Evolutionary conservation across 2,888 invertebrate species (phyloP).

Genomic region (Pedicia rivosa): DNA sequence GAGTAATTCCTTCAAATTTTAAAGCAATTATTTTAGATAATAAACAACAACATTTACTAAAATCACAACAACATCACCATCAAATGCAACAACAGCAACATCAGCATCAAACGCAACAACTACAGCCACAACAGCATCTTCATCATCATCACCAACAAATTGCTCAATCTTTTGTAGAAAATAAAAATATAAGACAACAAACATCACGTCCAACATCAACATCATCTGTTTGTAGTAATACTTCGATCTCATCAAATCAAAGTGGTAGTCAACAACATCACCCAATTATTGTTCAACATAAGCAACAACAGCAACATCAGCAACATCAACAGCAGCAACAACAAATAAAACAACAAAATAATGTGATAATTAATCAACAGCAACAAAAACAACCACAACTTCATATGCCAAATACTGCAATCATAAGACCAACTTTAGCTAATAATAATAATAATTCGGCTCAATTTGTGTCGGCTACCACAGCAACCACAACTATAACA

Average conservation of each 20-base stretch:
- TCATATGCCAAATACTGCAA: constrained; percentile 11
- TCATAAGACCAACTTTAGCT: not conserved
- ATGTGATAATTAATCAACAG: constrained; percentile 10
- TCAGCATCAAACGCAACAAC: too few species aligned
- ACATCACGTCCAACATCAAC: constrained; percentile 5
- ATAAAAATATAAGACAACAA: constrained; percentile 1
- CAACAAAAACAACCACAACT: constrained; percentile 5
- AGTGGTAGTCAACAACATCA: not conserved
- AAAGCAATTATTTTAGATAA: too few species aligned
- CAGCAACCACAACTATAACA: constrained; percentile 18
- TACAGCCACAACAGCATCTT: too few species aligned
- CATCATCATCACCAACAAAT: too few species aligned
- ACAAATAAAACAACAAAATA: not conserved
- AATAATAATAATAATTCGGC: not conserved
- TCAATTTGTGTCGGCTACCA: constrained; percentile 13
- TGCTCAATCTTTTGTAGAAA: too few species aligned
- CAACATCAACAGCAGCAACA: constrained; percentile 13
- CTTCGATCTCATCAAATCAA: constrained; percentile 8
- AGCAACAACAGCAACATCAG: constrained; percentile 17
- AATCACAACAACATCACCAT: too few species aligned
- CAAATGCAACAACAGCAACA: too few species aligned
- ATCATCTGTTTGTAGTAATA: constrained; percentile 6
- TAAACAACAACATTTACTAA: too few species aligned
- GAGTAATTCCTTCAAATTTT: too few species aligned
- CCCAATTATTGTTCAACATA: constrained; percentile 1